Base-by-base conservation (phyloP, 2,113 vertebrate species). In the Nothoprocta perdicaria region DNA sequence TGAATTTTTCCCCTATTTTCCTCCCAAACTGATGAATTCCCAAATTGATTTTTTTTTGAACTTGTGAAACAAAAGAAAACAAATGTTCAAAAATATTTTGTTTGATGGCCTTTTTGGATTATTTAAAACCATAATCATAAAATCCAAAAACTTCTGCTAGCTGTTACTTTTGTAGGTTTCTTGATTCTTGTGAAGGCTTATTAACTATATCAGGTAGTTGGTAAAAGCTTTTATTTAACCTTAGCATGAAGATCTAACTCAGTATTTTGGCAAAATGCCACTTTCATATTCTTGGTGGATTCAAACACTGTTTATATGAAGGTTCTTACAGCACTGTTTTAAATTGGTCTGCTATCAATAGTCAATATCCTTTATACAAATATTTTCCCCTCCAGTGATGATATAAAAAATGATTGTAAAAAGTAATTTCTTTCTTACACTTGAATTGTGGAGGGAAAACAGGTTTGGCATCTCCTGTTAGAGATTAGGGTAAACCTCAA, bases 271-370 rank as follows among this genome's bases (percentile, higher is more conserved):
- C 31, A 76, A 76, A 91, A 11, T 57, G 80, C 12, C 60, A 68
- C 12, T 17, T 91, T 88, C 24, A 27, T 72, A 5, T 67, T 86
- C 40, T 18, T 87, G 23, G 92, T 27, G 5, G 29, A 68, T 52
- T 60, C 8, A 50, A 80, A 14, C 8, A 31, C 6, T 82, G 19
- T 17, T 73, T 53, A 41, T 81, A 71, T 73, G 23, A 12, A 26
- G 10, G 23, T 74, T 90, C 40, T 21, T 62, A 12, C 41, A 29
- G 7, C 19, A 78, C 16, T 66, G 4, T 33, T 88, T 92, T 89
- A 79, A 80, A 38, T 53, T 82, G 6, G 4, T 55, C 21, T 91
- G 15, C 66, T 78, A 84, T 52, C 88, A 89, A 66, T 17, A 80
- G 5, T 83, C 87, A 38, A 52, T 60, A 68, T 35, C 3, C 14